phyloP scores from a whole-genome alignment of 1,140 invertebrate species.

The Oscheius sp. region DNA sequence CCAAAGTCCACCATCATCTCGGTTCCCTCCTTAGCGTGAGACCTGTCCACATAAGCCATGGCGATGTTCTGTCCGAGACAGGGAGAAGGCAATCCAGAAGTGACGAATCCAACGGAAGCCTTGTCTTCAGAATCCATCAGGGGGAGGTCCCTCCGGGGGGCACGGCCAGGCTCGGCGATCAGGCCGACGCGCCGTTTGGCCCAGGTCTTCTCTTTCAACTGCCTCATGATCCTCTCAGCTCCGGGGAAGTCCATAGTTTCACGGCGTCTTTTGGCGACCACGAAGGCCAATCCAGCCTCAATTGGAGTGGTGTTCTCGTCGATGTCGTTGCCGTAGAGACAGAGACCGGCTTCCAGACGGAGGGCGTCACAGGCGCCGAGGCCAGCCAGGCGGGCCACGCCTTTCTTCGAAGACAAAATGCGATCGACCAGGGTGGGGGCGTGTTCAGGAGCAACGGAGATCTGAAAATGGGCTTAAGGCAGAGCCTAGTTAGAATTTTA shows the following conservation, averaged over 20 bases:
- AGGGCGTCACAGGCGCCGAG: slow-evolving; percentile 83
- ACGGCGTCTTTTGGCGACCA: slow-evolving; percentile 68
- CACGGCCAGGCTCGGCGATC: slow-evolving; percentile 70
- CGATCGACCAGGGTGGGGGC: slow-evolving; percentile 68
- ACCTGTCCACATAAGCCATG: slow-evolving; percentile 83
- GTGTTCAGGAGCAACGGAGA: slow-evolving; percentile 74
- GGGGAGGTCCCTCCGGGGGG: slow-evolving; percentile 64
- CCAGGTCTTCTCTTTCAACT: slow-evolving; percentile 69
- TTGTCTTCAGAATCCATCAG: slow-evolving; percentile 66
- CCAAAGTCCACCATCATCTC: slow-evolving; percentile 66
- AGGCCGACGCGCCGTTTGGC: slow-evolving; percentile 71
- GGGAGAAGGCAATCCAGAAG: slow-evolving; percentile 91
- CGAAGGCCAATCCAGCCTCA: slow-evolving; percentile 86
- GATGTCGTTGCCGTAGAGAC: slow-evolving; percentile 95
- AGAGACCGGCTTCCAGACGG: slow-evolving; percentile 88
- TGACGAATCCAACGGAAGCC: slow-evolving; percentile 76
- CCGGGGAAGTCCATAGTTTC: slow-evolving; percentile 65
- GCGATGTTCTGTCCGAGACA: slow-evolving; percentile 78
- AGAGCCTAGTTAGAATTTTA: neutral
- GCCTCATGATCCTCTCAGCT: slow-evolving; percentile 63
- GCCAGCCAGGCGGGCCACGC: slow-evolving; percentile 77
- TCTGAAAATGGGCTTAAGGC: slow-evolving; percentile 61
- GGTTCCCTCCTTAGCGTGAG: slow-evolving; percentile 66
- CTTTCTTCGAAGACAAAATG: slow-evolving; percentile 68
- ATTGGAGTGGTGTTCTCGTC: slow-evolving; percentile 83